Conservation (phyloP, 2,113 vertebrate species). For the Anser cygnoides region DNA sequence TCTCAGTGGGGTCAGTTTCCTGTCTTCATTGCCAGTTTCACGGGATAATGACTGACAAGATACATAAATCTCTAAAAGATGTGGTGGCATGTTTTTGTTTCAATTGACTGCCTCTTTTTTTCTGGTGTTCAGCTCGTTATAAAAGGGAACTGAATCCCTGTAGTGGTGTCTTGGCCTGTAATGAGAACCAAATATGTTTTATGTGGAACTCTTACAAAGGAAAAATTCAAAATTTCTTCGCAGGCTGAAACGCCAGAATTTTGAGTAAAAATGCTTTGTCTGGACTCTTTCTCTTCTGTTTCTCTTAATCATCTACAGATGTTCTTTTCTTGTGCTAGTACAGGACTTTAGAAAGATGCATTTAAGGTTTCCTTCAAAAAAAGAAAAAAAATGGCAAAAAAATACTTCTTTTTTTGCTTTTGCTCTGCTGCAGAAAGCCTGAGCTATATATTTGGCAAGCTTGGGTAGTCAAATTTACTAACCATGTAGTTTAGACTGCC, state of each 20-base stretch:
- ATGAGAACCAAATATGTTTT: background rate
- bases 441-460: background rate
- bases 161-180: background rate
- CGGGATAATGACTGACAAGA: background rate
- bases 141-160: background rate
- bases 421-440: background rate
- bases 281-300: background rate
- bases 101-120: background rate
- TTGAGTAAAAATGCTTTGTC: background rate
- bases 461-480: background rate
- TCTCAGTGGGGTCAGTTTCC: background rate
- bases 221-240: background rate
- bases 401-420: too few relatives aligned
- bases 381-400: background rate
- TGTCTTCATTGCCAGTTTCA: accelerated
- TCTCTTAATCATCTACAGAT: background rate
- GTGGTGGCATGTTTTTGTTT: background rate
- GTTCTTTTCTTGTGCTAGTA: background rate
- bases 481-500: background rate
- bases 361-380: background rate
- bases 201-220: background rate
- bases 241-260: background rate
- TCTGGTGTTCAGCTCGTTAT: background rate
- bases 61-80: background rate
- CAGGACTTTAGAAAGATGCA: background rate